Percentiles rank a stretch among this genome's conserved stretches.
Conservation (phyloP, 2,113 vertebrate genomes). For the Porphyrio hochstetteri region DNA sequence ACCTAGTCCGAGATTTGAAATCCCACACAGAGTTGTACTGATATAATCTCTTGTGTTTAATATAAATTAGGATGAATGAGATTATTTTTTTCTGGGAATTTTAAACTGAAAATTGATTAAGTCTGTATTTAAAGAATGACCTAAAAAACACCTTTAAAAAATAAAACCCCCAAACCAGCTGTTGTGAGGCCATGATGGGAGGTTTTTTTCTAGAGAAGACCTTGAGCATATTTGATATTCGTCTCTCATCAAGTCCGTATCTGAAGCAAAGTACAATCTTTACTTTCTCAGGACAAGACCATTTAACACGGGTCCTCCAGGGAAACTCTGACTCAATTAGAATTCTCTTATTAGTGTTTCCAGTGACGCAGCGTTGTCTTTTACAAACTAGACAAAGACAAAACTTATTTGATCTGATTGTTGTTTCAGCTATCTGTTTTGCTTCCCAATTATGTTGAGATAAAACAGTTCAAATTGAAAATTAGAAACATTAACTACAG, state of each 20-base stretch:
- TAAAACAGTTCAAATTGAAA: background rate
- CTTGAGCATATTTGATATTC: slow-evolving; percentile 4
- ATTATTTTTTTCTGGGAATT: background rate
- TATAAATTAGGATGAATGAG: background rate
- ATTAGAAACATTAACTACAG: background rate
- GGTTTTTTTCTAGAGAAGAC: slow-evolving; percentile 22
- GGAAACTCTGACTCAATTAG: background rate
- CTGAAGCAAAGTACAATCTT: background rate
- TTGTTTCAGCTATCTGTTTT: background rate
- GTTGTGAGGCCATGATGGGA: background rate
- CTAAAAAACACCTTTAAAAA: background rate
- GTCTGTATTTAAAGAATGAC: background rate
- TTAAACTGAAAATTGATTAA: background rate
- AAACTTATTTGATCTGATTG: background rate
- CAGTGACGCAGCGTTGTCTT: background rate
- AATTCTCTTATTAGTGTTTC: background rate
- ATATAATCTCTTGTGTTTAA: slow-evolving; percentile 4
- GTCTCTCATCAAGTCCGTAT: background rate
- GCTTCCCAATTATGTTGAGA: background rate
- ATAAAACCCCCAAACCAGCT: background rate
- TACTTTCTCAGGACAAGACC: background rate
- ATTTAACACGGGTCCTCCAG: background rate
- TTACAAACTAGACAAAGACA: background rate
- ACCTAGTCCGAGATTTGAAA: slow-evolving; percentile 12
- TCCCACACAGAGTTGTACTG: background rate